Base-by-base conservation (phyloP, 1,140 invertebrate species). In the Proctacanthus coquilletti region DNA sequence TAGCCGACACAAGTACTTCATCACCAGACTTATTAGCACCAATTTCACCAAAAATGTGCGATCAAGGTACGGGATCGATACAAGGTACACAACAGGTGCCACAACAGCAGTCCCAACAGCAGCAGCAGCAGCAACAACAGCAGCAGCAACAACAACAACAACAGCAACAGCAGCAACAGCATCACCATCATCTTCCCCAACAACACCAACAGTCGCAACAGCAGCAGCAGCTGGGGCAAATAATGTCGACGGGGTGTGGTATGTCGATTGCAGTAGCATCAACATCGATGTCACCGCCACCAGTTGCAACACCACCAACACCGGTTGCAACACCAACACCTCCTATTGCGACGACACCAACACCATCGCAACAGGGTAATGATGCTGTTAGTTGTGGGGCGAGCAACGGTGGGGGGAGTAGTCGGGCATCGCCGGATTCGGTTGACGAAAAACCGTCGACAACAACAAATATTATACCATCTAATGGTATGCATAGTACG, bases 1-100 rank as follows among this genome's bases (percentile, higher is more conserved):
- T 85, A 64, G 82, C 82, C 53, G 85, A 88, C 64, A 84, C 84
- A 52, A 85, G 80, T 63, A 84, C 80, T 52, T 84, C 82, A 51
- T 86, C 83, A 52, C 81, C 82, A 53, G 82, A 85, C 62, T 72
- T 82, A 42, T 72, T 77, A 55, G 78, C 77, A 60, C 79, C 76
- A 52, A 60, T 70, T 54, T 81, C 79, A 50, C 79, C 80, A 59
- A 74, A 74, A 59, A 71, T 75, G 62, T 59, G 68, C 64, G 60
- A 71, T 64, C 57, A 61, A 63, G 51, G 68, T 53, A n/a, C n/a
- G n/a, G n/a, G n/a, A n/a, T n/a, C n/a, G n/a, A 40, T 52, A 55
- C 35, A 51, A 50, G 34, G 54, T 25, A 21, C 18, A 21, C 40
- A 37, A 25, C 55, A 41, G 53, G 49, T 34, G 35, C 17, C 23